phyloP scores from a whole-genome alignment of 1,140 invertebrate genomes.

The Danaus melanippus region DNA sequence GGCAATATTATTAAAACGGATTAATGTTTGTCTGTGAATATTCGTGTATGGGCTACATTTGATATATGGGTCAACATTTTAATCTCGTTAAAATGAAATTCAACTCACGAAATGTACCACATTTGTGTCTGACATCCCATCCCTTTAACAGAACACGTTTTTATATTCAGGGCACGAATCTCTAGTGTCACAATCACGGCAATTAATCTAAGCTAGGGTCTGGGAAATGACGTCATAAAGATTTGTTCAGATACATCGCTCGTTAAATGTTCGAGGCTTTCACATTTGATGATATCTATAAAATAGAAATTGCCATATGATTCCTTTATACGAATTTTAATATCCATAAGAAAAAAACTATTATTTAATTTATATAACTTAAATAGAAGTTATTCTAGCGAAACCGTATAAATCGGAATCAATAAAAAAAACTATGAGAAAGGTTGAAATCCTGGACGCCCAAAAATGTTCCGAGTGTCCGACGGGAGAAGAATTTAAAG shows the following conservation, averaged over 20 bases:
- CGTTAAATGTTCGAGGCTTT: no score
- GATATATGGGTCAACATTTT: no score
- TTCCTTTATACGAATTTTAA: no score
- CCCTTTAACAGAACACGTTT: constrained; percentile 12
- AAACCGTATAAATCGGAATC: constrained; percentile 31
- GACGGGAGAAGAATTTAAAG: constrained; percentile 60
- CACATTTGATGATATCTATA: no score
- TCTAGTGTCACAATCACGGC: constrained; percentile 26
- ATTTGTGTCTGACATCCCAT: constrained; percentile 13
- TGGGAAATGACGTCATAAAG: constrained; percentile 21
- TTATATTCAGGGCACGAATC: constrained; percentile 21
- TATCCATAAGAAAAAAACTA: no score
- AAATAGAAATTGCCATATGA: no score
- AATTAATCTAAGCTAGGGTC: constrained; percentile 26
- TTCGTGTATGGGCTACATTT: no score
- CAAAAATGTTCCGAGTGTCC: constrained; percentile 50
- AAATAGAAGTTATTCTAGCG: no score
- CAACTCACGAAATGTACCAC: constrained; percentile 13
- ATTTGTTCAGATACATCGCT: no score
- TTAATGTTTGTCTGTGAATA: no score
- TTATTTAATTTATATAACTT: no score
- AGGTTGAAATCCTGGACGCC: constrained; percentile 38
- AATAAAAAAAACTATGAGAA: constrained; percentile 49
- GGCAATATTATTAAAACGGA: no score
- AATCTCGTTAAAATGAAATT: constrained; percentile 6